phyloP scores from a whole-genome alignment of 1,140 invertebrate species.

The Hesperophylax magnus region DNA sequence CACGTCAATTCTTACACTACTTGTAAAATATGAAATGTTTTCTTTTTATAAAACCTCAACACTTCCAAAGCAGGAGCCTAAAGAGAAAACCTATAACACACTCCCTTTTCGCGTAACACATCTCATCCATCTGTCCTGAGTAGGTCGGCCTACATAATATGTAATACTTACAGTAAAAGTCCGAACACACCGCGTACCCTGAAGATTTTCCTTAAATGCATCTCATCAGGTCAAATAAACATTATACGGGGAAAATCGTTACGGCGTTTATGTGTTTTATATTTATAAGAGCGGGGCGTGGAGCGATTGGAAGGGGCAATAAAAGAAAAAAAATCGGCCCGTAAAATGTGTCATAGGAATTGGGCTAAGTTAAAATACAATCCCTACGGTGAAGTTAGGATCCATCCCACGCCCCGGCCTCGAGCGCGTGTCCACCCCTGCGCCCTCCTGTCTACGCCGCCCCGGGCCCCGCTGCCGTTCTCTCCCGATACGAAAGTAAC shows the following conservation, averaged over 20 bases:
- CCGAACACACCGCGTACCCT: constrained; percentile 51
- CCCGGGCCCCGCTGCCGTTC: background rate
- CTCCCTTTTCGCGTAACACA: constrained; percentile 38
- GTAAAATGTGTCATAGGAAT: constrained; percentile 53
- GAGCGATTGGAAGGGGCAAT: constrained; percentile 17
- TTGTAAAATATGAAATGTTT: too few relatives aligned
- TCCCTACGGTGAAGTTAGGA: constrained; percentile 31
- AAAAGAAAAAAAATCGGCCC: constrained; percentile 50
- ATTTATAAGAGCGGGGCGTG: constrained; percentile 33
- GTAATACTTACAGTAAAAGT: constrained; percentile 47
- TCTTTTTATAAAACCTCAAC: too few relatives aligned
- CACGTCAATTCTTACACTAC: too few relatives aligned
- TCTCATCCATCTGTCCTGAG: constrained; percentile 42
- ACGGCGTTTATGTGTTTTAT: constrained; percentile 50
- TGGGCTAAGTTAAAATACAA: constrained; percentile 50
- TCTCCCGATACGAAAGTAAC: constrained; percentile 28
- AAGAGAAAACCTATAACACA: constrained; percentile 10
- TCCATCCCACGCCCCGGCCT: background rate
- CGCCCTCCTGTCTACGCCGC: background rate
- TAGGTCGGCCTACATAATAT: constrained; percentile 33
- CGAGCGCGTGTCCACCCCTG: too few relatives aligned
- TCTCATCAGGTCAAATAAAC: constrained; percentile 55
- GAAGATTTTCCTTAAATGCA: constrained; percentile 41
- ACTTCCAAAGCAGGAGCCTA: too few relatives aligned
- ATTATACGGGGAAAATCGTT: constrained; percentile 42